Base-by-base conservation (phyloP, 2,888 invertebrate species). In the Andrena chrysosceles region DNA sequence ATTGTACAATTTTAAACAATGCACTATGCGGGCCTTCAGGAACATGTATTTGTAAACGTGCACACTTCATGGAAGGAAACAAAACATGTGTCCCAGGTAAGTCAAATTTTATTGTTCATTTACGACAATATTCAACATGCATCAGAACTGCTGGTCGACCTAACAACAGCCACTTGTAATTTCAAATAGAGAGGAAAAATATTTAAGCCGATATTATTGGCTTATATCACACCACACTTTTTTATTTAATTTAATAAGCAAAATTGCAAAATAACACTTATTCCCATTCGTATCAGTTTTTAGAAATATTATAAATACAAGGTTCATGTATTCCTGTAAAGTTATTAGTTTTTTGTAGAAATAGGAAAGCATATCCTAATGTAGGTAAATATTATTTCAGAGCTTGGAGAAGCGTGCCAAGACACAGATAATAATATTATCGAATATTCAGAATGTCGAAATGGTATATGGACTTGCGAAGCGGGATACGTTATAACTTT, bases 371-470 rank as follows among this genome's bases (percentile, higher is more conserved):
- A 3, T 5, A 69, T 54, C 59, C 7, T 5, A 20, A 71, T 20
- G 49, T 68, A 68, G 68, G 52, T 66, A 66, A 69, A n/a, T 49
- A 23, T 66, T 31, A 31, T 59, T 69, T 4, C 64, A 93, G 93
- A 93, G 67, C 74, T 93, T 2, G 93, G 92, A 29, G 90, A 91
- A 78, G 54, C 74, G 0, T 93, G 93, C 64, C 4, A 68, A 2
- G 1, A 0, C 3, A 52, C 49, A 4, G 78, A 86, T 0, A 49
- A n/a, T 1, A 59, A 48, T 49, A 2, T 6, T 8, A 90, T 91
- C n/a, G 31, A 66, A 3, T 52, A 88, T 29, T 84, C 91, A 10
- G 42, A 86, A 52, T 93, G 92, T 70, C 86, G 87, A 16, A 70
- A 89, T 54, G 83, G 72, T 5, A 62, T 1, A n/a, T 93, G 92